phyloP scores from a whole-genome alignment of 2,113 vertebrate species.

The Smithornis capensis region DNA sequence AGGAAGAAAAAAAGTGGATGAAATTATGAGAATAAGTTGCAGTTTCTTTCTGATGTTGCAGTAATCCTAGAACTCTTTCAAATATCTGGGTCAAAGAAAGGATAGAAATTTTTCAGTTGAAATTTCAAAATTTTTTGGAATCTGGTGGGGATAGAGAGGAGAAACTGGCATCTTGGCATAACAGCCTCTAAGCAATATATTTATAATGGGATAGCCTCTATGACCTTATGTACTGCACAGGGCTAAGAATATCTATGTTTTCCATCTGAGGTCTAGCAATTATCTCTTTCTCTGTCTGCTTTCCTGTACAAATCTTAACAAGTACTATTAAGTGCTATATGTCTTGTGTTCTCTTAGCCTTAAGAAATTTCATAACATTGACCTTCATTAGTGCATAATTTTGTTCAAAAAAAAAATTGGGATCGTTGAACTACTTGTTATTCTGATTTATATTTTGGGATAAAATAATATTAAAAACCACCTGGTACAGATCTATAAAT shows the following conservation, averaged over 20 bases:
- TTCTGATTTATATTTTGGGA: not conserved
- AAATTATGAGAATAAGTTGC: not conserved
- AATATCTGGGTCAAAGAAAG: not conserved
- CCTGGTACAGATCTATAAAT: constrained; percentile 10
- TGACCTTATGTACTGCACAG: not conserved
- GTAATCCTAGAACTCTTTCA: not conserved
- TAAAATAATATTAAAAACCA: not conserved
- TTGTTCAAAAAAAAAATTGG: constrained; percentile 12
- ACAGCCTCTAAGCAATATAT: not conserved
- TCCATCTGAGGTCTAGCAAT: not conserved
- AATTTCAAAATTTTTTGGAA: not conserved
- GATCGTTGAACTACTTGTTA: not conserved
- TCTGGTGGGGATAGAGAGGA: not conserved
- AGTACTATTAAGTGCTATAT: not conserved
- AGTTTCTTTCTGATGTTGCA: not conserved
- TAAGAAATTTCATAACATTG: not conserved
- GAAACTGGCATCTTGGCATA: not conserved
- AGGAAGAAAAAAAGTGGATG: not conserved
- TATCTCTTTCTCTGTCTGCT: not conserved
- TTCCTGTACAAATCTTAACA: not conserved
- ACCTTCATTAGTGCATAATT: constrained; percentile 26
- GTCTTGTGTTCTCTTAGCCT: constrained; percentile 24
- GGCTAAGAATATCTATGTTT: not conserved
- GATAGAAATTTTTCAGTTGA: not conserved
- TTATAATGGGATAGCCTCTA: not conserved